A percentile compares a stretch with the other conserved stretches of the same genome.
phyloP scores from a whole-genome alignment of 2,888 invertebrate species.

The Andrena trimmerana region DNA sequence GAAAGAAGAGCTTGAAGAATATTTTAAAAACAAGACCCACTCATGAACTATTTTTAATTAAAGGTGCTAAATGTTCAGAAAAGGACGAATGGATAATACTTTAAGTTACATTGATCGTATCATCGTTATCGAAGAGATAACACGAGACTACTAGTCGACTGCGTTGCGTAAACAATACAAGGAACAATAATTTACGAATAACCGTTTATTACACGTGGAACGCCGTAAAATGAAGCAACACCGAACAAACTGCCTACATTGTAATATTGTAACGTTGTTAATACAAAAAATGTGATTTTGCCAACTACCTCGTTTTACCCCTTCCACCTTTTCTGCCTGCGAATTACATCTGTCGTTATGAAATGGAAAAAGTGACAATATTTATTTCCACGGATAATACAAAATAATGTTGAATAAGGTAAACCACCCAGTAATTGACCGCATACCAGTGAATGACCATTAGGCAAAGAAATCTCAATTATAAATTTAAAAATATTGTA shows the following conservation, averaged over 20 bases:
- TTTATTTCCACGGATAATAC: neutral
- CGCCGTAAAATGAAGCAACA: constrained; percentile 36
- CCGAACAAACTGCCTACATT: constrained; percentile 62
- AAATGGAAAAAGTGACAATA: neutral
- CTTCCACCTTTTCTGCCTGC: neutral
- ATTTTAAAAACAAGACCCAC: neutral
- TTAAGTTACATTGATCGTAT: constrained; percentile 21
- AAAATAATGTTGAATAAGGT: neutral
- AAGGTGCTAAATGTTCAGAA: neutral
- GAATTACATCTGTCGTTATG: neutral
- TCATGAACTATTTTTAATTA: constrained; percentile 14
- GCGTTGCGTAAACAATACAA: constrained; percentile 10
- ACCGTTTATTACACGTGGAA: constrained; percentile 21
- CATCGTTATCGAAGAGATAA: constrained; percentile 27
- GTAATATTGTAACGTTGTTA: constrained; percentile 70
- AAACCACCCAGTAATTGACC: too few relatives aligned
- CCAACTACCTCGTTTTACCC: constrained; percentile 26
- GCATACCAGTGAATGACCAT: too few relatives aligned
- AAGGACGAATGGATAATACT: constrained; percentile 6
- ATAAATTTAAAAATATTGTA: too few relatives aligned
- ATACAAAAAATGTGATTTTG: constrained; percentile 67
- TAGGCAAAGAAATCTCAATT: too few relatives aligned
- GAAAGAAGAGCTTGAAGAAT: neutral
- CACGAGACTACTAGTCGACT: constrained; percentile 44
- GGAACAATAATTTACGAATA: constrained; percentile 48